These are phyloP conservation scores for Limenitis camilla DNA, from an alignment of 2,888 invertebrate species.

Conservation along the genomic window DNA sequence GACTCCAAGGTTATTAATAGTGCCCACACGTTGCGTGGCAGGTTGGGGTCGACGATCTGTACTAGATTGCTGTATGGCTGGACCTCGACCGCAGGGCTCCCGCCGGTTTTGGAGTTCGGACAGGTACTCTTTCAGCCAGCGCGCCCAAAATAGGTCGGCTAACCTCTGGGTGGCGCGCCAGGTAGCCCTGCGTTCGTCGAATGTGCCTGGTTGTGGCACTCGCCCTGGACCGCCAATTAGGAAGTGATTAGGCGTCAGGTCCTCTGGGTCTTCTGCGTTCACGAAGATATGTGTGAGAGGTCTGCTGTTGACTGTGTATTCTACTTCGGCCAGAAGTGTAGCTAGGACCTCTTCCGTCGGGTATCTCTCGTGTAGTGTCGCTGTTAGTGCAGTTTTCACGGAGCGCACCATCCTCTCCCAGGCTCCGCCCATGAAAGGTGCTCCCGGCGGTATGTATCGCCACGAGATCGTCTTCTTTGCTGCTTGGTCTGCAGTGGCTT, in stretches of 20 bases:
- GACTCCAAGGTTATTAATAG: too few relatives aligned
- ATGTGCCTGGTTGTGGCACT: neutral
- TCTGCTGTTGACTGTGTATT: too few relatives aligned
- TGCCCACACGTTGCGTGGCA: too few relatives aligned
- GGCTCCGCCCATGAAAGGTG: constrained; percentile 21
- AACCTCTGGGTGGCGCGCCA: constrained; percentile 16
- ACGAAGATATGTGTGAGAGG: too few relatives aligned
- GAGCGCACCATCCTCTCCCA: constrained; percentile 23
- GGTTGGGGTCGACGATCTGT: too few relatives aligned
- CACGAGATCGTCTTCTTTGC: constrained; percentile 5
- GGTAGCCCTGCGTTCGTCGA: neutral
- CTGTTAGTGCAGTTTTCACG: constrained; percentile 22
- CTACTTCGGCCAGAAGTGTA: too few relatives aligned
- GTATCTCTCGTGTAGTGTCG: constrained; percentile 21
- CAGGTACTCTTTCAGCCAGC: constrained; percentile 22
- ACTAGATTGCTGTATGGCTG: too few relatives aligned
- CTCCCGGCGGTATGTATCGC: constrained; percentile 14
- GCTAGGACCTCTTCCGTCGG: too few relatives aligned
- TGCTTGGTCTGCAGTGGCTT: constrained; percentile 7
- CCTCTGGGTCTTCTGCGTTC: too few relatives aligned
- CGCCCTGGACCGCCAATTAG: constrained; percentile 11
- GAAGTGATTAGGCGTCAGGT: constrained; percentile 30
- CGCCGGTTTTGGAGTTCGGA: constrained; percentile 19
- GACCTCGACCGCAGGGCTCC: constrained; percentile 12
- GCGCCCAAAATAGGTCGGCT: constrained; percentile 18